Evolutionary conservation across 2,797 vertebrate genomes (phyloP).

Genomic region (Acanthornis magna): DNA sequence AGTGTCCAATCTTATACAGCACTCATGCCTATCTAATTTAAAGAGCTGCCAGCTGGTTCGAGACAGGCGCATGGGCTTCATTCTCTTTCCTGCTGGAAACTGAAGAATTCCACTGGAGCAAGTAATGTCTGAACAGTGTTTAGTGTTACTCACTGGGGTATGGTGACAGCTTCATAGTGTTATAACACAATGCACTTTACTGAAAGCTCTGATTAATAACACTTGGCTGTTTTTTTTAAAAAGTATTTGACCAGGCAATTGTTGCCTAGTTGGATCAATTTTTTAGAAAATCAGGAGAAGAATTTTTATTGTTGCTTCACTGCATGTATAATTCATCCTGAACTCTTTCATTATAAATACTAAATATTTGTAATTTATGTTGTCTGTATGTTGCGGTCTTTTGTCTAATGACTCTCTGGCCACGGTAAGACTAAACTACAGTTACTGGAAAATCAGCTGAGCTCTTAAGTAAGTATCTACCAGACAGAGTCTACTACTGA

Average conservation of each 20-base stretch:
- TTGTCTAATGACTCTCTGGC: not conserved
- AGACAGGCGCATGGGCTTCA: not conserved
- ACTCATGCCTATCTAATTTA: not conserved
- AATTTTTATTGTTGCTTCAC: constrained; percentile 23
- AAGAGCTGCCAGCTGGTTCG: not conserved
- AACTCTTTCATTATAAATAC: constrained; percentile 3
- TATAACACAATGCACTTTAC: not conserved
- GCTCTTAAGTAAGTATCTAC: not conserved
- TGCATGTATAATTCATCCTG: not conserved
- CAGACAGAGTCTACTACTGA: not conserved
- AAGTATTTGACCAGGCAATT: not conserved
- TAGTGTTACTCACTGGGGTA: not conserved
- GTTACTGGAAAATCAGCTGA: not conserved
- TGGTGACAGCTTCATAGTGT: not conserved
- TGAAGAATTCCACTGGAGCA: not conserved
- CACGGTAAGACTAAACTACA: not conserved
- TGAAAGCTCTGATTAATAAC: not conserved
- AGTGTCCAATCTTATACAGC: not conserved
- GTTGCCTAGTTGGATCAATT: not conserved
- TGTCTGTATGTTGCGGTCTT: not conserved
- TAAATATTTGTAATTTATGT: constrained; percentile 32
- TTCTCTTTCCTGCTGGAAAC: constrained; percentile 4
- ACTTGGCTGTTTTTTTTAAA: not conserved
- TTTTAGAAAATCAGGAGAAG: constrained; percentile 24
- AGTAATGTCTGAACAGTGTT: not conserved